phyloP scores from a whole-genome alignment of 2,888 invertebrate genomes.

The Morpho deidamia region DNA sequence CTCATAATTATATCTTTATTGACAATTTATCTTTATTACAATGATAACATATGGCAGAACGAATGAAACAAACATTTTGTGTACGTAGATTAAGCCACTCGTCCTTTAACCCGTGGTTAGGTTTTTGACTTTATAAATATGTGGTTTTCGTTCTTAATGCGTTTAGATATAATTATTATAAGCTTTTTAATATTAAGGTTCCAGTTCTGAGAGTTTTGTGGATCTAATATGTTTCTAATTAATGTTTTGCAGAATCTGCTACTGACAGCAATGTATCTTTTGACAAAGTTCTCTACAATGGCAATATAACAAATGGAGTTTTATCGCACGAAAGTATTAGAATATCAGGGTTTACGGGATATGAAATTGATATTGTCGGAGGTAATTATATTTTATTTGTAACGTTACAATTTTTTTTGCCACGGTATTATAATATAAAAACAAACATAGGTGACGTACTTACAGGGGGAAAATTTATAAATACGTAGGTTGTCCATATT shows the following conservation, averaged over 20 bases:
- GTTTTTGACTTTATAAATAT: background rate
- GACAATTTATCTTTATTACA: too few relatives aligned
- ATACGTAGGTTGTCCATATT: too few relatives aligned
- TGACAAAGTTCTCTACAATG: conserved; percentile 47
- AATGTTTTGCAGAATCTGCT: conserved; percentile 10
- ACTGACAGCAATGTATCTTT: conserved; percentile 33
- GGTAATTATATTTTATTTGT: conserved; percentile 33
- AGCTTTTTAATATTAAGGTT: background rate
- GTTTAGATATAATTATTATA: background rate
- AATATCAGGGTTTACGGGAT: conserved; percentile 38
- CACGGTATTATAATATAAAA: too few relatives aligned
- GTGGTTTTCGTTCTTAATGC: conserved; percentile 5
- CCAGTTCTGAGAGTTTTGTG: too few relatives aligned
- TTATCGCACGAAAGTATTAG: conserved; percentile 49
- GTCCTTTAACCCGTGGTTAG: background rate
- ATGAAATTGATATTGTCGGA: conserved; percentile 39
- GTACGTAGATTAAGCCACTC: background rate
- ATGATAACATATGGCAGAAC: background rate
- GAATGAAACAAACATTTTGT: background rate
- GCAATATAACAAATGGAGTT: conserved; percentile 34
- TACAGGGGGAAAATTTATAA: too few relatives aligned
- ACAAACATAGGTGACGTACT: too few relatives aligned
- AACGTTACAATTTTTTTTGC: too few relatives aligned
- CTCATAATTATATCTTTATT: too few relatives aligned
- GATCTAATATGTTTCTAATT: background rate